These are phyloP conservation scores for Boleophthalmus pectinirostris DNA, from an alignment of 2,113 vertebrate genomes.

Conservation along the genomic window DNA sequence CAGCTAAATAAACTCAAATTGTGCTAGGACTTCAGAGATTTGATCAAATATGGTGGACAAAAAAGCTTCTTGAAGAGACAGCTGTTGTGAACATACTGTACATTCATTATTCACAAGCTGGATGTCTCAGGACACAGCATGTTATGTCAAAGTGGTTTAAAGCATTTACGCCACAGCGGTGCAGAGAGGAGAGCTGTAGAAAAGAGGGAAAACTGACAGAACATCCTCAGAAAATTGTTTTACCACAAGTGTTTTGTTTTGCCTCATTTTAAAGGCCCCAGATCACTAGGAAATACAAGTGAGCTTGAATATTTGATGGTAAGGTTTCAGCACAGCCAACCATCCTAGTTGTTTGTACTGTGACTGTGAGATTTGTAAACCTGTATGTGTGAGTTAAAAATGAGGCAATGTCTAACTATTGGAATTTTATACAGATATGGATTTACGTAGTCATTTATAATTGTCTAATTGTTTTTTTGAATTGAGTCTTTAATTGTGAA, in stretches of 20 bases:
- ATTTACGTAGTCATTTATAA: no score
- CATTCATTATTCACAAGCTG: constrained; percentile 78
- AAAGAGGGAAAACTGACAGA: constrained; percentile 76
- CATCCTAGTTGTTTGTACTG: not conserved
- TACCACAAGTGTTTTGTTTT: constrained; percentile 76
- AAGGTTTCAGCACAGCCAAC: constrained; percentile 7
- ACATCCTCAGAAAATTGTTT: constrained; percentile 73
- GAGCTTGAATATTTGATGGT: constrained; percentile 73
- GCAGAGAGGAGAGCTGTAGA: constrained; percentile 74
- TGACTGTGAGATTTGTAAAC: not conserved
- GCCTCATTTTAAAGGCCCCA: constrained; percentile 63
- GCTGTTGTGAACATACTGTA: constrained; percentile 78
- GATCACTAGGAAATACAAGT: constrained; percentile 50
- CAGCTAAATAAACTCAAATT: constrained; percentile 42
- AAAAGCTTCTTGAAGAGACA: constrained; percentile 65
- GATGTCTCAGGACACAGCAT: constrained; percentile 63
- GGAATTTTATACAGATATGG: no score
- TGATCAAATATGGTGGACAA: constrained; percentile 32
- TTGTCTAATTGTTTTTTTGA: no score
- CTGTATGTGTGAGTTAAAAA: not conserved
- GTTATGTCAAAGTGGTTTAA: constrained; percentile 81
- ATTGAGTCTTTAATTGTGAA: no score
- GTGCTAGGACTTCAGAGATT: constrained; percentile 35
- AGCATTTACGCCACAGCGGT: constrained; percentile 73
- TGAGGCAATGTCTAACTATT: not conserved